Evolutionary conservation across 2,888 invertebrate genomes (phyloP).

Genomic region (Shargacucullia verbasci): DNA sequence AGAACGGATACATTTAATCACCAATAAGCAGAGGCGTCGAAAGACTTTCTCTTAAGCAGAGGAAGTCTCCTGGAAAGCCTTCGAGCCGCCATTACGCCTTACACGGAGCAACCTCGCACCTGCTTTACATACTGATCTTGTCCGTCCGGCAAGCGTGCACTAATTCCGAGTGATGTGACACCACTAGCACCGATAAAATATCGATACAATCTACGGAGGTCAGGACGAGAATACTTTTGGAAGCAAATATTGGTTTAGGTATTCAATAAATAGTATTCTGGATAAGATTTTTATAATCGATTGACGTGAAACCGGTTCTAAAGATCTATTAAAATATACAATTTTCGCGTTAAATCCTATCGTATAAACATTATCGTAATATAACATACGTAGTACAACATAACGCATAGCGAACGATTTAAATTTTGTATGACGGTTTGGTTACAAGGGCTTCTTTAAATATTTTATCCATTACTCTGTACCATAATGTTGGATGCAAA

Average conservation of each 20-base stretch:
- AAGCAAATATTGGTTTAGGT: too few relatives aligned
- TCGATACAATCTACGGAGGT: conserved; percentile 65
- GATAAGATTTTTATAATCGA: too few relatives aligned
- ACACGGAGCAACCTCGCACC: conserved; percentile 75
- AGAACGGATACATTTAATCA: conserved; percentile 43
- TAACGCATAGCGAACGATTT: too few relatives aligned
- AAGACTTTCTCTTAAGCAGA: conserved; percentile 77
- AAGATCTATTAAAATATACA: too few relatives aligned
- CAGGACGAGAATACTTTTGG: too few relatives aligned
- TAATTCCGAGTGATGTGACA: conserved; percentile 79
- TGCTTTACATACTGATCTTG: conserved; percentile 86
- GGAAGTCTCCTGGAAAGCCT: conserved; percentile 74
- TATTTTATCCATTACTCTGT: conserved; percentile 5
- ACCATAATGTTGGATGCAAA: conserved; percentile 30
- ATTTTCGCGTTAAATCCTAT: too few relatives aligned
- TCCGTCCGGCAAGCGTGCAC: conserved; percentile 76
- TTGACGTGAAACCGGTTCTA: too few relatives aligned
- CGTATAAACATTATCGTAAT: too few relatives aligned
- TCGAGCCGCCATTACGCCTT: conserved; percentile 75
- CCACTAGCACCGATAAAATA: conserved; percentile 40
- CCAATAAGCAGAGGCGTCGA: conserved; percentile 53
- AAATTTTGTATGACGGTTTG: too few relatives aligned
- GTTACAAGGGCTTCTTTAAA: too few relatives aligned
- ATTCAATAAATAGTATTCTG: too few relatives aligned
- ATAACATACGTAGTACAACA: too few relatives aligned